Evolutionary conservation across 2,797 vertebrate species (phyloP).

Genomic region (Enoplosus armatus): DNA sequence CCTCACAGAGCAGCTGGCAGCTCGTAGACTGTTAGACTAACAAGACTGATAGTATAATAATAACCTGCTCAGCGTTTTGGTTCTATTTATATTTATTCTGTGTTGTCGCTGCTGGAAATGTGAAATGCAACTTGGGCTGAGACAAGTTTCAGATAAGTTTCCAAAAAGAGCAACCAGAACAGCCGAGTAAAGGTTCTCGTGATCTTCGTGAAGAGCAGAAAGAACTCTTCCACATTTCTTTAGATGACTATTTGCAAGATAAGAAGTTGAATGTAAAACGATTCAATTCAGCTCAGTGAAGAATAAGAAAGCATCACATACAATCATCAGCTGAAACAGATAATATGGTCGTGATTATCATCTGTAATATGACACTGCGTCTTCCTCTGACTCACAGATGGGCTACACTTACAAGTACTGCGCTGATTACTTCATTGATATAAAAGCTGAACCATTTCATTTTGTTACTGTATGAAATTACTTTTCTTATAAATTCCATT

Average conservation of each 20-base stretch:
- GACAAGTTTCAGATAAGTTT: too few species aligned
- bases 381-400: constrained; percentile 36
- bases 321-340: constrained; percentile 22
- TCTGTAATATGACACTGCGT: constrained; percentile 21
- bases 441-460: constrained; percentile 6
- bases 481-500: constrained; percentile 17
- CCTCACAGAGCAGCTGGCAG: too few species aligned
- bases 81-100: not conserved
- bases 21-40: too few species aligned
- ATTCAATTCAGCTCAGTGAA: constrained; percentile 1
- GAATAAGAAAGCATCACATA: constrained; percentile 21
- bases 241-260: not conserved
- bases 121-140: not conserved
- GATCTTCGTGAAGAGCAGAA: not conserved
- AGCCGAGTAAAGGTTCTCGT: not conserved
- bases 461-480: constrained; percentile 7
- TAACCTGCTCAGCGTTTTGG: not conserved
- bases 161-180: not conserved
- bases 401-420: constrained; percentile 5
- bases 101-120: not conserved
- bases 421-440: constrained; percentile 39
- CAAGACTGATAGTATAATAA: not conserved
- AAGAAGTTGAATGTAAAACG: constrained; percentile 6
- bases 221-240: constrained; percentile 9
- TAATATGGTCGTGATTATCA: constrained; percentile 22